Percentiles rank a stretch among this genome's conserved stretches.
Conservation (phyloP, 2,113 vertebrate genomes). For the Pygathrix nemaeus region DNA sequence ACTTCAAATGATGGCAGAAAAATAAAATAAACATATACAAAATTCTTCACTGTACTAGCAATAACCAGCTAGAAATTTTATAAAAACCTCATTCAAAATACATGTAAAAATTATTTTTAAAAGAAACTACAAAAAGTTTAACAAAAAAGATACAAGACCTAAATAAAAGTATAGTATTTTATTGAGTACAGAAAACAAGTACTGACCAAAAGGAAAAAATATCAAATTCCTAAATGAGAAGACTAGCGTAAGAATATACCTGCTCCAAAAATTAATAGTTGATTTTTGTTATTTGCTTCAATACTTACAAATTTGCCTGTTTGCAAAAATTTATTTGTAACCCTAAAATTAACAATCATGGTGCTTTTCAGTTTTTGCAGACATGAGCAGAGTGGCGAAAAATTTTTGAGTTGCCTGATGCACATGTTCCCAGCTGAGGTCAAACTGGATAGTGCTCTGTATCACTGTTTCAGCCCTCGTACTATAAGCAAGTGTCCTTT, state of each 20-base stretch:
- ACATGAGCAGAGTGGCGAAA: neutral
- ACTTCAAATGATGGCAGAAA: neutral
- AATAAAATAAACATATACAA: neutral
- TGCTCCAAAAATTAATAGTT: neutral
- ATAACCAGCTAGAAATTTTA: neutral
- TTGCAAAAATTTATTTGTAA: neutral
- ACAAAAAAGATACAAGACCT: neutral
- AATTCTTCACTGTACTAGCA: neutral
- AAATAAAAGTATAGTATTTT: neutral
- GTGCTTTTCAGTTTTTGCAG: neutral
- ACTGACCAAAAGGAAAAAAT: neutral
- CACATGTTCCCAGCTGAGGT: neutral
- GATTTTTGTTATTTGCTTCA: neutral
- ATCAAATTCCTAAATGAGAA: neutral
- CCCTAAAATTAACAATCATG: neutral
- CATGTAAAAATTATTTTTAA: neutral
- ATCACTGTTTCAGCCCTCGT: neutral
- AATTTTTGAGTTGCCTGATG: fast-evolving
- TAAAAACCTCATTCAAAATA: neutral
- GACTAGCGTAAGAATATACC: neutral
- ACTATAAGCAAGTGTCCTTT: neutral
- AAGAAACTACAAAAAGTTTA: neutral
- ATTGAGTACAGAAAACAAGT: neutral
- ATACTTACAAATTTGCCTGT: neutral
- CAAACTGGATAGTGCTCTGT: fast-evolving